Evolutionary conservation across 1,140 invertebrate genomes (phyloP).

Genomic region (Cryptotermes secundus): DNA sequence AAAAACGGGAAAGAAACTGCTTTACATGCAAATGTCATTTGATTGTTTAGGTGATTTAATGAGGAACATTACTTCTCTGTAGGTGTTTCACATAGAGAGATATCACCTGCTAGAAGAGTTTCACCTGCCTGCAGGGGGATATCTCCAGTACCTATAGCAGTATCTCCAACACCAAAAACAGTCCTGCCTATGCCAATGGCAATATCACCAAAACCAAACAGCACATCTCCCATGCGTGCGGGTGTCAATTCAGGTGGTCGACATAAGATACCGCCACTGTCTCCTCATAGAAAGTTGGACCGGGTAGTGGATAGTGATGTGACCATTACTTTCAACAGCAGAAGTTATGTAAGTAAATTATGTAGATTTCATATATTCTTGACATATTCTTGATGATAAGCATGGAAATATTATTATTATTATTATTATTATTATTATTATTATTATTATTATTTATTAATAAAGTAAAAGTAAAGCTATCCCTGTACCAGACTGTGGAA

Average conservation of each 20-base stretch:
- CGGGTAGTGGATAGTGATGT: neutral
- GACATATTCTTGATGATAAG: too few relatives aligned
- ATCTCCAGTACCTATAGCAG: neutral
- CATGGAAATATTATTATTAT: too few relatives aligned
- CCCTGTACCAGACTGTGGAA: too few relatives aligned
- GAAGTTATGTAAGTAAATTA: neutral
- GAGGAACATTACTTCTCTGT: neutral
- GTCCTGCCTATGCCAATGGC: neutral
- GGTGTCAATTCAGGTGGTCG: conserved; percentile 19
- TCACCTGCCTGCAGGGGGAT: neutral
- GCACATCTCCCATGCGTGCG: neutral
- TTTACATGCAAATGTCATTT: too few relatives aligned
- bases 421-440: too few relatives aligned
- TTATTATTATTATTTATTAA: too few relatives aligned
- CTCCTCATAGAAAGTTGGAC: neutral
- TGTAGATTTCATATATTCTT: too few relatives aligned
- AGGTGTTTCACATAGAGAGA: neutral
- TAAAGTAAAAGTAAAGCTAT: too few relatives aligned
- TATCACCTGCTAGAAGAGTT: neutral
- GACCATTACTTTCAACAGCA: neutral
- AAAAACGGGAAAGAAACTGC: too few relatives aligned
- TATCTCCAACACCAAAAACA: too few relatives aligned
- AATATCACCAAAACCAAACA: neutral
- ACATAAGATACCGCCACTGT: conserved; percentile 29
- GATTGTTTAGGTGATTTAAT: too few relatives aligned